Evolutionary conservation across 2,888 invertebrate species (phyloP), one percentile per base, ranked within the genome.

Genomic region (Vandiemenella viatica): DNA sequence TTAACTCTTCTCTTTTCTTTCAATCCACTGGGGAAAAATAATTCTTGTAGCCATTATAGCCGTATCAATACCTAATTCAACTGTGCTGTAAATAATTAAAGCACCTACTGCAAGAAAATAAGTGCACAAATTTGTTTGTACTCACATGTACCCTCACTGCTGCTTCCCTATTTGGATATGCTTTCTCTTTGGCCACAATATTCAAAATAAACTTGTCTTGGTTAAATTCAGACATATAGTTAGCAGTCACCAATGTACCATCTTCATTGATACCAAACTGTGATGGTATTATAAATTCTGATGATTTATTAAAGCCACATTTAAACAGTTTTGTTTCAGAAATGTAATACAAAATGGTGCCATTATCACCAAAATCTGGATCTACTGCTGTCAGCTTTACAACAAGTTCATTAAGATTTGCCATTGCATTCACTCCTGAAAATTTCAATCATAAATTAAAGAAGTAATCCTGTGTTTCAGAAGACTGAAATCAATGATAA

Each of bases 261-360:
- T 76, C 76, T 46, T 79, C 76, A 1, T 78, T 79, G 5, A 87
- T 79, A 54, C 82, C 81, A 60, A 91, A 91, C 0, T 91, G 91
- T 37, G 88, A 87, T 0, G 90, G 89, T 17, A 90, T 83, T 17
- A 91, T 84, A 0, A 88, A 88, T 0, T 90, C 90, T 4, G 84
- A 84, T 17, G 84, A 77, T 59, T 77, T 74, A 20, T 76, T 75
- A 0, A 80, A 82, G 1, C 83, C 83, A 57, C 79, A 85, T 62
- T 86, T 86, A 65, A 80, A 88, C 20, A 88, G 67, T 64, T 87
- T 81, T 0, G 88, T 84, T 0, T 84, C 83, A 1, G 79, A 78
- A 42, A 95, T 84, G 63, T 81, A 77, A 64, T 90, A 92, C 26
- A 78, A 73, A 1, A 93, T 68, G 3, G 83, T 80, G 0, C 90